phyloP scores from a whole-genome alignment of 2,113 vertebrate species.

The Microcebus lehilahytsara region DNA sequence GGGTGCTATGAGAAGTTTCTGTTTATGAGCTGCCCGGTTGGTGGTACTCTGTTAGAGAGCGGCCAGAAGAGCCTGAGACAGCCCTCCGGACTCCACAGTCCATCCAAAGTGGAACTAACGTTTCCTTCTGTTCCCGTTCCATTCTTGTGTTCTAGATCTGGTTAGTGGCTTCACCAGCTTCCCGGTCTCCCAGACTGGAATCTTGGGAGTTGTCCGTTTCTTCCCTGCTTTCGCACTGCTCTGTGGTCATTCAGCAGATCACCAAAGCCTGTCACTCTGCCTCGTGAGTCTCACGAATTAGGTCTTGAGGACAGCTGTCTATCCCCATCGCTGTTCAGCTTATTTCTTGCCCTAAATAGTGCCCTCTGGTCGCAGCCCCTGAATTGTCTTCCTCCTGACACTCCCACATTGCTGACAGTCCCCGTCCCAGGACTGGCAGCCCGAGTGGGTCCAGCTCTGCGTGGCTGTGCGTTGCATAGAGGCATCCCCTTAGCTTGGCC shows the following conservation, averaged over 20 bases:
- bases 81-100: accelerated
- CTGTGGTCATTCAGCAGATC: not conserved
- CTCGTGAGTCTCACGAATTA: not conserved
- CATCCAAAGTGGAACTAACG: accelerated
- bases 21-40: not conserved
- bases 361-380: not conserved
- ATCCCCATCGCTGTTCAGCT: not conserved
- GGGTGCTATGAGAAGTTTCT: not conserved
- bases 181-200: not conserved
- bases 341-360: not conserved
- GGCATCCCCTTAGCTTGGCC: not conserved
- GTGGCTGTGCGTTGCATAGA: not conserved
- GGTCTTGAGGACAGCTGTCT: not conserved
- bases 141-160: not conserved
- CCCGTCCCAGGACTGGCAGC: accelerated
- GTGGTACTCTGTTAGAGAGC: not conserved
- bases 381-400: not conserved
- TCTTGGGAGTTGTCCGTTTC: not conserved
- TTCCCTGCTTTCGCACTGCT: not conserved
- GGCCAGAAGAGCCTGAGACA: not conserved
- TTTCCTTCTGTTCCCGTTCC: not conserved
- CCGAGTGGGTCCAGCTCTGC: not conserved
- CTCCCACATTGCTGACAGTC: accelerated
- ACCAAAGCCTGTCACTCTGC: not conserved
- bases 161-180: not conserved